Conservation (phyloP, 2,113 vertebrate genomes). For the Artemisiospiza belli region DNA sequence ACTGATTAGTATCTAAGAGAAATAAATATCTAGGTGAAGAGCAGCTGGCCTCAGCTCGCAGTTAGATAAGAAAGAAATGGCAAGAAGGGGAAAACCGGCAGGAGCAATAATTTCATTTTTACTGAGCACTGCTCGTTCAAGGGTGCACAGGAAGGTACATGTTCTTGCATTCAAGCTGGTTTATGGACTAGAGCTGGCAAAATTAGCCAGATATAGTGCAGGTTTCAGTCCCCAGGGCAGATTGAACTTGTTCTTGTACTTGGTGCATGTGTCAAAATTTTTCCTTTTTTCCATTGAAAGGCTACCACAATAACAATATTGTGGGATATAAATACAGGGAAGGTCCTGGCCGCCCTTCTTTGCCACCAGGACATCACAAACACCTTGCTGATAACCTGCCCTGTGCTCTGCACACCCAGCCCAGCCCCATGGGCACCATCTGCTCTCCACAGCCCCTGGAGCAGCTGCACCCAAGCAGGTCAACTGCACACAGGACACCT, state of each 20-base stretch:
- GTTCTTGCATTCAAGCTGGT: neutral
- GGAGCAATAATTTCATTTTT: conserved; percentile 25
- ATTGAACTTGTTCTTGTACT: neutral
- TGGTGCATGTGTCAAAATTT: neutral
- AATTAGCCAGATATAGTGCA: neutral
- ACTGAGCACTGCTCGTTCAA: neutral
- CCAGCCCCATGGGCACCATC: neutral
- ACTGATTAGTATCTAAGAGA: conserved; percentile 40
- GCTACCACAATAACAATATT: no score
- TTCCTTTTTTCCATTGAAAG: neutral
- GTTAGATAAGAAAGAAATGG: conserved; percentile 57
- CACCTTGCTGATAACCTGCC: accelerated
- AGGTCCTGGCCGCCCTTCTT: neutral
- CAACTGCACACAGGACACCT: neutral
- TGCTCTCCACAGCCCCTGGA: neutral
- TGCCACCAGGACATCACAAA: neutral
- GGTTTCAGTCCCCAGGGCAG: neutral
- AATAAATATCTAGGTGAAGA: conserved; percentile 61
- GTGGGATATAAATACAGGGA: neutral
- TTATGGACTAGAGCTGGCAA: neutral
- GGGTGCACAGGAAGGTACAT: neutral
- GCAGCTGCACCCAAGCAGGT: neutral
- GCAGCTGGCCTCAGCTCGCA: conserved; percentile 45
- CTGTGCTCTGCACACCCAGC: neutral
- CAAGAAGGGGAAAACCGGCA: neutral